These are phyloP conservation scores for Adrianichthys oophorus DNA, from an alignment of 2,797 vertebrate species.

Conservation along the genomic window DNA sequence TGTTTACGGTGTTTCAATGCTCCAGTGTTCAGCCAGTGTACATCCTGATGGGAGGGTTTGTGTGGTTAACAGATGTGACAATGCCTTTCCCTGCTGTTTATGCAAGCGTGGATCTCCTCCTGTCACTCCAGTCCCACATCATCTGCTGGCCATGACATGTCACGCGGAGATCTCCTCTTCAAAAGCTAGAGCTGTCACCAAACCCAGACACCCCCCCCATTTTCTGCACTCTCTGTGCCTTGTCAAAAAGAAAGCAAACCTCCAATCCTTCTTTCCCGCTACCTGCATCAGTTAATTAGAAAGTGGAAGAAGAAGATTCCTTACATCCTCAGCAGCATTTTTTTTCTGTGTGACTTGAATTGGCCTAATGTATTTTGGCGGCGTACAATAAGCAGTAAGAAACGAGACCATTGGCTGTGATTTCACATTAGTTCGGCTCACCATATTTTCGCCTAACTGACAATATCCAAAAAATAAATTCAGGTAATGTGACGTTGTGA, in stretches of 20 bases:
- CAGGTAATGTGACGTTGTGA: constrained; percentile 42
- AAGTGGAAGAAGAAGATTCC: constrained; percentile 1
- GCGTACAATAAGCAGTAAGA: not conserved
- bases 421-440: constrained; percentile 25
- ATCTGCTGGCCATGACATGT: constrained; percentile 59
- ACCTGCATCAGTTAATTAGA: constrained; percentile 6
- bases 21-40: constrained; percentile 25
- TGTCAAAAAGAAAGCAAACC: constrained; percentile 24
- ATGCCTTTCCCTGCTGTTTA: constrained; percentile 43
- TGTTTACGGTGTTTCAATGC: constrained; percentile 45
- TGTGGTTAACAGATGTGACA: constrained; percentile 58
- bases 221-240: constrained; percentile 19
- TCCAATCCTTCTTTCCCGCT: constrained; percentile 3
- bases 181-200: constrained; percentile 67
- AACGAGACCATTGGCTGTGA: not conserved
- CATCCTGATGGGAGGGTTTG: constrained; percentile 33
- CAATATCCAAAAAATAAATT: constrained; percentile 55
- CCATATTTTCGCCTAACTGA: constrained; percentile 32
- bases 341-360: constrained; percentile 6
- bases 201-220: constrained; percentile 52
- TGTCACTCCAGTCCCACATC: constrained; percentile 60
- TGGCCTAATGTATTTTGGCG: not conserved
- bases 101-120: constrained; percentile 46
- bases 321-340: constrained; percentile 1
- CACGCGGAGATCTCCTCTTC: constrained; percentile 64